Base-by-base conservation (phyloP, 2,797 vertebrate species). In the Champsocephalus esox region DNA sequence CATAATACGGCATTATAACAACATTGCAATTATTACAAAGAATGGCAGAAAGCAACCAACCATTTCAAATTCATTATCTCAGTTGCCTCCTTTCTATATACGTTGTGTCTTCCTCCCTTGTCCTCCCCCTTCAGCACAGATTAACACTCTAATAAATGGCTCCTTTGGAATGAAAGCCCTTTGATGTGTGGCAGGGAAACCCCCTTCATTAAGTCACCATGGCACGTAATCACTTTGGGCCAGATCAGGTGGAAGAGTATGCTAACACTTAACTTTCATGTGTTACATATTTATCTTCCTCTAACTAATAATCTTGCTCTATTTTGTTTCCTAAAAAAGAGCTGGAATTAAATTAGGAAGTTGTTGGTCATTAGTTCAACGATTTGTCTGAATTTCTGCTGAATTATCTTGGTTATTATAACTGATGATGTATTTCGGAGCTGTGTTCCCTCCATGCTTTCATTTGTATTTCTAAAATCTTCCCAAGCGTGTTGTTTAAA, bases 71-170 rank as follows among this genome's bases (percentile, higher is more conserved):
- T 11, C 0, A 50, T 64, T 55, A n/a, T 61, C 56, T 70, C 8
- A 44, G 4, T 70, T 34, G n/a, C 7, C n/a, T 34, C 34, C 3
- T n/a, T 67, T 21, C 17, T 46, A 24, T 73, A 10, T 56, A 51
- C n/a, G 10, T 56, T 68, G 13, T 34, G 3, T 60, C 8, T 50
- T n/a, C 60, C 16, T 63, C 8, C 32, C 9, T 46, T 6, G 52
- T 21, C 32, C 21, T 12, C 7, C 60, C 46, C 48, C 64, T 3
- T 68, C 14, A 9, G 56, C 41, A 38, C 19, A 77, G 63, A 74
- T 84, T 80, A 82, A 83, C 54, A 72, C 82, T 87, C 66, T 73
- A 66, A 19, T 66, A 59, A 34, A 79, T 69, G 54, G 17, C 48
- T 61, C 80, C 68, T 75, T 60, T 73, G 34, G 44, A 66, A 52